Conservation (phyloP, 2,888 invertebrate genomes). For the Drosophila mimica region DNA sequence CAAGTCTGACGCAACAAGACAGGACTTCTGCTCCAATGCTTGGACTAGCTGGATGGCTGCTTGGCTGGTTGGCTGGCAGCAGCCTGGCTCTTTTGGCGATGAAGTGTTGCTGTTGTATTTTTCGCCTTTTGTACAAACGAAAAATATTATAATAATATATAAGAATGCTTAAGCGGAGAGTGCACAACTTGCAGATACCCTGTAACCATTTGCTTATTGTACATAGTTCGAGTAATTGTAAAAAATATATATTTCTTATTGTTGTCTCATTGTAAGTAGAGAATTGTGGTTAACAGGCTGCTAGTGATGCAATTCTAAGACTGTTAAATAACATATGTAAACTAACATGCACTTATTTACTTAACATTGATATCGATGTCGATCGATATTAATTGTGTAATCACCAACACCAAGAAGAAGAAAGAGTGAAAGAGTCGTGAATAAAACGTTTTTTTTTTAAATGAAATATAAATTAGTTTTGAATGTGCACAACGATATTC, state of each 20-base stretch:
- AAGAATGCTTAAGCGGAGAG: background rate
- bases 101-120: conserved; percentile 41
- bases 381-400: too few relatives aligned
- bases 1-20: background rate
- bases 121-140: conserved; percentile 2
- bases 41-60: background rate
- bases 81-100: conserved; percentile 30
- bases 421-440: too few relatives aligned
- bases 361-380: too few relatives aligned
- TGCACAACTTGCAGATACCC: background rate
- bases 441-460: too few relatives aligned
- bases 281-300: too few relatives aligned
- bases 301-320: too few relatives aligned
- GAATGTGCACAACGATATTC: too few relatives aligned
- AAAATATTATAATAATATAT: background rate
- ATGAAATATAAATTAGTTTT: too few relatives aligned
- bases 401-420: too few relatives aligned
- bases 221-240: background rate
- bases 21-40: conserved; percentile 31
- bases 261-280: background rate
- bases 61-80: background rate
- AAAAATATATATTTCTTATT: background rate
- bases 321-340: too few relatives aligned
- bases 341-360: too few relatives aligned
- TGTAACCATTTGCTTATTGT: accelerated